These are phyloP conservation scores for Phyllotreta cruciferae DNA, from an alignment of 2,888 invertebrate species.

Conservation along the genomic window DNA sequence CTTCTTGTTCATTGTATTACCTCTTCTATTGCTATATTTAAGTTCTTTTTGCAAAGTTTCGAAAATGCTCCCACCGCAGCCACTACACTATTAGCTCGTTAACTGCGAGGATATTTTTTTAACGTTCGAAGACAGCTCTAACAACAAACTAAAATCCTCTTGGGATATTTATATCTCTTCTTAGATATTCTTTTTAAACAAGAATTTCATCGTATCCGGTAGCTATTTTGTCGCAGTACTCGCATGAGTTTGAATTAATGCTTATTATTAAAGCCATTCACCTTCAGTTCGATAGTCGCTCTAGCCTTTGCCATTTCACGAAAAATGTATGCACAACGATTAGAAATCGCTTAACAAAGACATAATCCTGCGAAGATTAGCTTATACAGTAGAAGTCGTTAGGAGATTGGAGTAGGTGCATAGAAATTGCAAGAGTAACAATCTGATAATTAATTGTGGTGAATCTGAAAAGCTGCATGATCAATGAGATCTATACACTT, in stretches of 20 bases:
- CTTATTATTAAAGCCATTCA: conserved; percentile 25
- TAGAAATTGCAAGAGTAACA: too few species aligned
- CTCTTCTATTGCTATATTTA: neutral
- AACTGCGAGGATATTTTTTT: conserved; percentile 36
- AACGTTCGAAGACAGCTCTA: conserved; percentile 38
- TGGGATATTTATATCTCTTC: conserved; percentile 42
- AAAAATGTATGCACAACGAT: too few species aligned
- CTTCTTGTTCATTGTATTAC: neutral
- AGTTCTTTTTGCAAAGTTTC: neutral
- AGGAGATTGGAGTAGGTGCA: too few species aligned
- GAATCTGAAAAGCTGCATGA: neutral
- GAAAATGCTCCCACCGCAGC: neutral
- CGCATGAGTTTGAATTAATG: conserved; percentile 24
- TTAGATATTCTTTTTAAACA: conserved; percentile 37
- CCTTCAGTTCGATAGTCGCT: conserved; percentile 15
- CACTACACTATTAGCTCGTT: conserved; percentile 33
- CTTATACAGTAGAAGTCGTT: too few species aligned
- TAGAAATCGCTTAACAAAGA: too few species aligned
- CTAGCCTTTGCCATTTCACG: too few species aligned
- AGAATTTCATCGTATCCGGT: conserved; percentile 47
- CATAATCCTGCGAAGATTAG: too few species aligned
- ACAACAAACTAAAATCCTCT: conserved; percentile 38
- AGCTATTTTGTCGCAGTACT: conserved; percentile 34
- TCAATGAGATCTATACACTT: too few species aligned
- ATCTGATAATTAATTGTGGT: neutral